These are phyloP conservation scores for Pachycephala philippinensis DNA, from an alignment of 2,113 vertebrate species.

Conservation along the genomic window DNA sequence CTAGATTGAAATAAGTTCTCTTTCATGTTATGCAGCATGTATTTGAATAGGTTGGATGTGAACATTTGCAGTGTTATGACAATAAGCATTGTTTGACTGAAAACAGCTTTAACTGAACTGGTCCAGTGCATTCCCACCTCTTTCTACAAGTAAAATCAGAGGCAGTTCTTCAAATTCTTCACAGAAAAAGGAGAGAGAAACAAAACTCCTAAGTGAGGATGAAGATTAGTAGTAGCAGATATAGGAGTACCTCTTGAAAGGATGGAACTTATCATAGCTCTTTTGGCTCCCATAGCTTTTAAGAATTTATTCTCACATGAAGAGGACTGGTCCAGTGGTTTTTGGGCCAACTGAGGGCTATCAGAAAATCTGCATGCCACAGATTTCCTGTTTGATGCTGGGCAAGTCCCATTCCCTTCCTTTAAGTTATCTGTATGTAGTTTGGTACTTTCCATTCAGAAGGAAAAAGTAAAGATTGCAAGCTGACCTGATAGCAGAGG, in stretches of 20 bases:
- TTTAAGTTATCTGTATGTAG: not conserved
- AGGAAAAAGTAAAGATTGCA: not conserved
- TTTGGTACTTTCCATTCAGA: constrained; percentile 6
- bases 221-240: not conserved
- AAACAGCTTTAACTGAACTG: not conserved
- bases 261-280: not conserved
- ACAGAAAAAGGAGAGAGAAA: not conserved
- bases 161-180: not conserved
- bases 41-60: not conserved
- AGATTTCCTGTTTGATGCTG: not conserved
- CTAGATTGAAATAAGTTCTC: not conserved
- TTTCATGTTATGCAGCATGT: not conserved
- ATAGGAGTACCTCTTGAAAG: not conserved
- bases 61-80: not conserved
- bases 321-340: not conserved
- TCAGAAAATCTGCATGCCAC: not conserved
- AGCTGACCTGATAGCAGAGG: constrained; percentile 41
- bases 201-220: not conserved
- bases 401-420: not conserved
- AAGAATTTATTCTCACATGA: not conserved
- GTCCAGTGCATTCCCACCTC: not conserved
- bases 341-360: not conserved
- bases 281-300: not conserved
- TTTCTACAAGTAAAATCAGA: not conserved
- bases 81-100: not conserved